Conservation (phyloP, 92 coral and sea anemone genomes). For the Virgularia gustaviana region DNA sequence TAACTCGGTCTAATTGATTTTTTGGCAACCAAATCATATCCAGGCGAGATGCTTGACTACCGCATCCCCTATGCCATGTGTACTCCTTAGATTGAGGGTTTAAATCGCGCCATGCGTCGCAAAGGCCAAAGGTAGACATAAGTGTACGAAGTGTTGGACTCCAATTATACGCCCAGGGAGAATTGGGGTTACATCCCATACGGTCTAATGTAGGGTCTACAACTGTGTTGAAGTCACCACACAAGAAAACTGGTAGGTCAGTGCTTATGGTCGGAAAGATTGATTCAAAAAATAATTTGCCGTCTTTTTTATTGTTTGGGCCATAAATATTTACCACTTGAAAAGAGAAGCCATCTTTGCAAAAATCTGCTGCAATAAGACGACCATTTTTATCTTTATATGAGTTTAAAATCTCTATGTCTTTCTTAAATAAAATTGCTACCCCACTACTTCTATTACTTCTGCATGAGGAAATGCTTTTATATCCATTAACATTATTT, state of each 20-base stretch:
- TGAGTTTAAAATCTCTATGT: too few species aligned
- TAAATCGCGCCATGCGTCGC: slow-evolving; percentile 38
- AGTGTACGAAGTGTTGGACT: neutral
- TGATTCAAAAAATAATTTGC: slow-evolving; percentile 22
- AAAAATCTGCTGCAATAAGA: slow-evolving; percentile 6
- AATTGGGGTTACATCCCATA: neutral
- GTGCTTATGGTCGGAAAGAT: too few species aligned
- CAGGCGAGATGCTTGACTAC: slow-evolving; percentile 33
- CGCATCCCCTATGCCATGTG: slow-evolving; percentile 28
- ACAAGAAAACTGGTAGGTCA: too few species aligned
- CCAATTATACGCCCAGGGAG: too few species aligned
- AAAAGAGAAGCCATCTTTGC: too few species aligned
- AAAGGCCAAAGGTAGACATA: neutral
- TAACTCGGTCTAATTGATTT: neutral
- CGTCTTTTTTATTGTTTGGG: too few species aligned
- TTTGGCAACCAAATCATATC: slow-evolving; percentile 34
- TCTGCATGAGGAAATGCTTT: too few species aligned
- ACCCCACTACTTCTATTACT: too few species aligned
- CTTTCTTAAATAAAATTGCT: too few species aligned
- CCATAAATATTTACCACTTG: too few species aligned
- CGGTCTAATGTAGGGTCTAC: neutral
- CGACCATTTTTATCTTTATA: neutral
- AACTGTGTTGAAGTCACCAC: too few species aligned
- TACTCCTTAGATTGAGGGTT: neutral
- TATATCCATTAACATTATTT: too few species aligned